Base-by-base conservation (phyloP, 2,888 invertebrate genomes). In the Tineola bisselliella region DNA sequence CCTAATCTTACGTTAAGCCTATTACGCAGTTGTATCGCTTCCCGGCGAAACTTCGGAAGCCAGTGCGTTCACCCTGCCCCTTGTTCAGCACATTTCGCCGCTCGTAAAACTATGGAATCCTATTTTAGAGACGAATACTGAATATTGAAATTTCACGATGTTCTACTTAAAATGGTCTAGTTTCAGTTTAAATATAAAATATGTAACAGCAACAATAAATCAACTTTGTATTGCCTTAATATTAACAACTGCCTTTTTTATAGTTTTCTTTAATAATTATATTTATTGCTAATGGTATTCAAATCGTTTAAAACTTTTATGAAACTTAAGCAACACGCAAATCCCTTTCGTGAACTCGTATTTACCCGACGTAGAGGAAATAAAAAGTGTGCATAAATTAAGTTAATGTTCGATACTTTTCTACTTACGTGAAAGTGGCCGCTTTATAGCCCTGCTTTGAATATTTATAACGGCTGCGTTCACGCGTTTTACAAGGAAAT, bases 21-120 rank as follows among this genome's bases (percentile, higher is more conserved):
- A 84, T 87, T 86, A 86, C 75, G 79, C 84, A 84, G 78, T 87
- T 80, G 81, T 84, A 86, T 77, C 73, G 84, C 84, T 86, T 86
- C 84, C 79, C 79, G 77, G 77, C 84, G 77, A 86, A 86, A 86
- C 84, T 87, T 86, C 77, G 73, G 86, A 87, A 86, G 84, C 84
- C 84, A 81, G 79, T 84, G 58, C 57, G 61, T 60, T 44, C 60
- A 48, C 60, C 60, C 56, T 13, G 18, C 56, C 60, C 58, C 56
- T 38, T 77, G 71, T 77, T 75, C 76, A 76, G 79, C 77, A 76
- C 78, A 77, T 79, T 81, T 77, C 66, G 67, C 70, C 67, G 74
- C 76, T 79, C 82, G 81, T 84, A 84, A 83, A 83, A 81, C 80
- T 78, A 80, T 77, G 74, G 67, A 68, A 62, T 63, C 63, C 64